Evolutionary conservation across 2,113 vertebrate species (phyloP), one percentile per base, ranked within the genome.

Genomic region (Gymnocephalus cernua): DNA sequence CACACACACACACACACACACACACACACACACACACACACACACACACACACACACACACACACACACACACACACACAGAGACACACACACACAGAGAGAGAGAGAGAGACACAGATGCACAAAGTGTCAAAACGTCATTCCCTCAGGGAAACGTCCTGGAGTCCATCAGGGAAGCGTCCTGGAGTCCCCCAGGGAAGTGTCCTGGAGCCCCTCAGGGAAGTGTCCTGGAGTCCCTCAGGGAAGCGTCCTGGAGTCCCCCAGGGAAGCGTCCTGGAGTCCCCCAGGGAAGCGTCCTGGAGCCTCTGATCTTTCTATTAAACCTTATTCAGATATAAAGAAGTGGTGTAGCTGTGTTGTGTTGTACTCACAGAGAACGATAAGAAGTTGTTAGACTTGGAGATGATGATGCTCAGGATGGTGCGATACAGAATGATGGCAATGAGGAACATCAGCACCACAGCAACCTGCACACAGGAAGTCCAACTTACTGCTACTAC

Each of bases 391-490:
- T 89, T 79, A 0, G 92, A 93, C 74, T 93, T 93, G 89, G 94
- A 93, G 91, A 96, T 95, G 89, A 95, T 74, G 66, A 94, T 88
- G 11, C 93, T 94, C 80, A 96, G 63, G 48, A 96, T 96, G 48
- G 92, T 94, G 0, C 91, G 90, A 54, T 96, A 96, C 75, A 95
- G 82, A 59, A 96, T 96, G 77, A 97, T 93, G 5, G 93, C 95
- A 6, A 96, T 94, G 83, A 96, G 91, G 72, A 96, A 96, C 35
- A 96, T 95, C 88, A 95, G 85, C 68, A 96, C 95, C 67, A 96
- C 86, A 0, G 27, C 0, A 0, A 93, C 59, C 93, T 94, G 90
- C 64, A 53, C 4, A 68, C 11, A 84, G 14, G 15, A 44, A n/a
- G 47, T 5, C 21, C 3, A 58, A 5, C 21, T 38, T 38, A 38